A percentile compares a stretch with the other conserved stretches of the same genome.
Conservation (phyloP, 2,113 vertebrate genomes). For the Nannospalax galili region DNA sequence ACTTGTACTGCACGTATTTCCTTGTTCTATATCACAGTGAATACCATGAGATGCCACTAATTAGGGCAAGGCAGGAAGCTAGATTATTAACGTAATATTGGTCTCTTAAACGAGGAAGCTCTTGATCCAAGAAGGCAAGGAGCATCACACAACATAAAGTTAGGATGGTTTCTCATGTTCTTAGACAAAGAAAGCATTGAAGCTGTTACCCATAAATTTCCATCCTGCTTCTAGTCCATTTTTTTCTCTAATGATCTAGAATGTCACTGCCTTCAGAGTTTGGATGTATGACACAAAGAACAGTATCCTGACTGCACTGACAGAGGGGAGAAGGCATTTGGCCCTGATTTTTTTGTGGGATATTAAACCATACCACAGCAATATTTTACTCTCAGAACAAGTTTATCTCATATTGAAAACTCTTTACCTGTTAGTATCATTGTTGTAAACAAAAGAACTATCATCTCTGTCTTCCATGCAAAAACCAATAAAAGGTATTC, state of each 20-base stretch:
- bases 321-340: background rate
- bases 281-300: background rate
- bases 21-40: background rate
- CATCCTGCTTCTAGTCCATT: conserved; percentile 43
- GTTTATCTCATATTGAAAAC: conserved; percentile 28
- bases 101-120: background rate
- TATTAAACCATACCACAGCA: background rate
- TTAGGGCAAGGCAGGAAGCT: background rate
- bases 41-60: background rate
- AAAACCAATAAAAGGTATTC: background rate
- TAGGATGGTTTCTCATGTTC: background rate
- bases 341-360: background rate
- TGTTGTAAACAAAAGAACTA: background rate
- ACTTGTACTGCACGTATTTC: background rate
- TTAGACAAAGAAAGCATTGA: conserved; percentile 40
- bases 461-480: background rate
- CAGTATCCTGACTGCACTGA: background rate
- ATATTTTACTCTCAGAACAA: conserved; percentile 2
- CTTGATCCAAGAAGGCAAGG: background rate
- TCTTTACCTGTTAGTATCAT: background rate
- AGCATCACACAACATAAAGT: conserved; percentile 40
- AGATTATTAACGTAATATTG: background rate
- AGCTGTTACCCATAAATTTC: conserved; percentile 22
- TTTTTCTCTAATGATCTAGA: conserved; percentile 49
- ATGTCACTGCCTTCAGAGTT: conserved; percentile 50